Percentiles rank a stretch among this genome's conserved stretches.
phyloP scores from a whole-genome alignment of 2,888 invertebrate genomes.

The Apamea epomidion region DNA sequence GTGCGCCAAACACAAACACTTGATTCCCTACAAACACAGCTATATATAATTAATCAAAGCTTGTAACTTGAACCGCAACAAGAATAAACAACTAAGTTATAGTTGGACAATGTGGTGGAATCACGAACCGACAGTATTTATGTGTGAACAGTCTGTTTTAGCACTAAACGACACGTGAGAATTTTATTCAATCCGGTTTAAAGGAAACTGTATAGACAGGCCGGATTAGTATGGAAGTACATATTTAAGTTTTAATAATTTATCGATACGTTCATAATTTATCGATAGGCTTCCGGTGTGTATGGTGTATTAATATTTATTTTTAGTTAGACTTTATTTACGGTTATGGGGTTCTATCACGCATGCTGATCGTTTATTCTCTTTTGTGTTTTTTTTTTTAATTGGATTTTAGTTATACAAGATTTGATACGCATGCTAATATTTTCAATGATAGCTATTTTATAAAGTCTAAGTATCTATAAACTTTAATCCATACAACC shows the following conservation, averaged over 20 bases:
- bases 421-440: not conserved
- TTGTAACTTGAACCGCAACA: constrained; percentile 43
- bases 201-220: constrained; percentile 36
- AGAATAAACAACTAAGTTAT: constrained; percentile 49
- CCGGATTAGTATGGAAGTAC: constrained; percentile 16
- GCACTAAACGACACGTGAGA: constrained; percentile 54
- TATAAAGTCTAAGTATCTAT: not conserved
- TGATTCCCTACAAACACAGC: not conserved
- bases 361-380: not conserved
- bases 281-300: constrained; percentile 36
- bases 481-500: too few relatives aligned
- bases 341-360: not conserved
- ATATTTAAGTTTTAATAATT: constrained; percentile 22
- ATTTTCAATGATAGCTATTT: not conserved
- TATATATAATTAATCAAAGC: not conserved
- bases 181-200: constrained; percentile 40
- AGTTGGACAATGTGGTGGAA: constrained; percentile 57
- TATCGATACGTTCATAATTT: constrained; percentile 27
- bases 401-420: not conserved
- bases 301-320: constrained; percentile 15
- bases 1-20: not conserved
- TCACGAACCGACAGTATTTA: constrained; percentile 60
- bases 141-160: constrained; percentile 59
- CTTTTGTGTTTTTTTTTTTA: not conserved
- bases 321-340: constrained; percentile 7